Evolutionary conservation across 2,113 vertebrate genomes (phyloP), one percentile per base, ranked within the genome.

Genomic region (Pseudorasbora parva): DNA sequence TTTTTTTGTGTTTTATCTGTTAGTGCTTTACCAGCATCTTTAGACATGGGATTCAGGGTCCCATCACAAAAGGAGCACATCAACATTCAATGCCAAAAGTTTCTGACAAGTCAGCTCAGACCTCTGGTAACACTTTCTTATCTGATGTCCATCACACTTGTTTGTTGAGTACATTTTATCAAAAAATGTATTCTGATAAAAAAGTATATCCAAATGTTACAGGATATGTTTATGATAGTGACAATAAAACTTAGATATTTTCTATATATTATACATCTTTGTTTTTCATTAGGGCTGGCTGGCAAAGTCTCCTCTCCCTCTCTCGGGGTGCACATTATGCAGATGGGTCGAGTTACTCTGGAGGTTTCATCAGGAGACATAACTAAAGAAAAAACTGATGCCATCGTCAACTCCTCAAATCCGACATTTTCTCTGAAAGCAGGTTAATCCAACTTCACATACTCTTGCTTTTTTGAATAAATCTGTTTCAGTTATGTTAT

Each of bases 341-440:
- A 88, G 79, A 90, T 99, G 87, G 96, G 95, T 76, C 88, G 87
- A 0, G 77, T 98, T 80, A 88, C 59, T 2, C 84, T 97, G 0
- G 93, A 96, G 85, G 89, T 96, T 82, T 88, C 90, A 2, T 92
- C 90, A 0, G 97, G 97, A 75, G 95, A 99, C 86, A 97, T 99
- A 91, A 95, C 94, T 30, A 94, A 92, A 82, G 95, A 98, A 83
- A 82, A 87, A 25, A 93, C 94, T 78, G 96, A 99, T 54, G 94
- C 95, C 88, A 97, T 98, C 78, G 92, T 99, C 78, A 98, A 96
- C 86, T 91, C 96, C 54, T 89, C 96, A 68, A 94, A 96, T 83
- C 0, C 6, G 0, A 30, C 56, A 0, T 97, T 98, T 85, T 68
- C 82, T 87, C 90, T 93, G 14, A 92, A 90, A 89, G 0, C 93